Base-by-base conservation (phyloP, 2,888 invertebrate species). In the Brachylomia viminalis region DNA sequence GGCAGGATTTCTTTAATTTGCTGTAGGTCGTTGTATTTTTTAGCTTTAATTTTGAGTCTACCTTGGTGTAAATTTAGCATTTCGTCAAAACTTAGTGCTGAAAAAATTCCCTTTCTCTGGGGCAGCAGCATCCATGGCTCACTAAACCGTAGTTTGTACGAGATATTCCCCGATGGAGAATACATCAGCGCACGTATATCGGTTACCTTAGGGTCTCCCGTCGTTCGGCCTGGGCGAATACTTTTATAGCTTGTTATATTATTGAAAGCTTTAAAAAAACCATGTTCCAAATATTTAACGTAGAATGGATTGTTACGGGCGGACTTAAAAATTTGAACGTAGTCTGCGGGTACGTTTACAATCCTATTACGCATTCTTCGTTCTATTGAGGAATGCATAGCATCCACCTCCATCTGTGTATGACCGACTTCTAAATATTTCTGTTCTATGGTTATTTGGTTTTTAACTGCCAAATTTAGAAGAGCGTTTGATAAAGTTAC, bases 271-370 rank as follows among this genome's bases (percentile, higher is more conserved):
- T 78, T 76, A 30, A 81, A 81, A 61, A 75, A 81, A 47, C 23
- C 56, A 65, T 78, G 62, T 42, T 78, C 70, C 45, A 78, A 76
- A 71, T 78, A 75, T 61, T 59, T 76, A 27, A 75, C 79, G 20
- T 74, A 68, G 52, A 69, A 79, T 47, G 47, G 76, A 47, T 79
- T 72, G 4, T 62, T 62, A 7, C 62, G n/a, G 62, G 62, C 62
- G n/a, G 62, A 62, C 47, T 76, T 45, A 61, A 76, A 47, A 67
- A 77, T 77, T 49, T 66, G 7, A 59, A 68, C 66, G 54, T 79
- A 79, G 23, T 79, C 82, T 58, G 82, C 82, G 52, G 79, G 72
- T 3, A 80, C 79, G 58, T 80, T 77, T 27, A 80, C 61, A 61
- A 27, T 65, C 58, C 77, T 77, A 38, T 74, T 52, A 56, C 66